phyloP scores from a whole-genome alignment of 64 coral and sea anemone species.

The Pocillopora verrucosa region DNA sequence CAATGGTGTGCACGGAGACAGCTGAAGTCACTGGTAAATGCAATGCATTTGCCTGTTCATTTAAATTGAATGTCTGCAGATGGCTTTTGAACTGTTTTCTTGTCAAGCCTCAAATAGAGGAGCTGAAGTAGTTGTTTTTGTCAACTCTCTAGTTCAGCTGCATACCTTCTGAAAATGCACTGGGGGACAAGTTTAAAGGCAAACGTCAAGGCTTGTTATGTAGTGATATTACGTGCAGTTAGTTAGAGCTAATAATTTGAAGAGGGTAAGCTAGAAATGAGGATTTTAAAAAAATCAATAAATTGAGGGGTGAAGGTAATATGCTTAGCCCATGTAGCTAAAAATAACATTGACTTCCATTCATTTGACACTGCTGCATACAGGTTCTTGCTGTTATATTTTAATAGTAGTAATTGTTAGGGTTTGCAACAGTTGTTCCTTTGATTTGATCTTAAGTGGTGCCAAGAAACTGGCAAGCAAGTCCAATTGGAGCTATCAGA shows the following conservation, averaged over 20 bases:
- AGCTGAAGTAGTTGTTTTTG: constrained; percentile 4
- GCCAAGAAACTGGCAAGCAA: not conserved
- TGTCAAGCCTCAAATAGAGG: not conserved
- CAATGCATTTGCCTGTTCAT: constrained; percentile 19
- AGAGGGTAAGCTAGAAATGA: not conserved
- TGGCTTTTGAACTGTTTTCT: not conserved
- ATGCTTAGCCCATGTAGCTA: constrained; percentile 4
- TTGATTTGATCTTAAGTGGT: not conserved
- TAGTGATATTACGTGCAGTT: not conserved
- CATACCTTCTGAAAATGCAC: not conserved
- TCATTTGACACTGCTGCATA: constrained; percentile 39
- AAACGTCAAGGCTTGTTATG: constrained; percentile 23
- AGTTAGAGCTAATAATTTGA: not conserved
- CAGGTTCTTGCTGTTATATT: not conserved
- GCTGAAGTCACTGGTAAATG: constrained; percentile 20
- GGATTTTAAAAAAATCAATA: not conserved
- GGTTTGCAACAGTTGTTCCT: constrained; percentile 42
- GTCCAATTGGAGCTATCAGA: not conserved
- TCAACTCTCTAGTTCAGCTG: not conserved
- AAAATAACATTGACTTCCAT: not conserved
- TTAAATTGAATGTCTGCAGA: not conserved
- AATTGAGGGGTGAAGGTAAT: not conserved
- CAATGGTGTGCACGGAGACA: not conserved
- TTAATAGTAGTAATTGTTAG: not conserved
- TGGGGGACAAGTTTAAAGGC: not conserved